These are phyloP conservation scores for Labrus mixtus DNA, from an alignment of 2,113 vertebrate genomes.

Conservation along the genomic window DNA sequence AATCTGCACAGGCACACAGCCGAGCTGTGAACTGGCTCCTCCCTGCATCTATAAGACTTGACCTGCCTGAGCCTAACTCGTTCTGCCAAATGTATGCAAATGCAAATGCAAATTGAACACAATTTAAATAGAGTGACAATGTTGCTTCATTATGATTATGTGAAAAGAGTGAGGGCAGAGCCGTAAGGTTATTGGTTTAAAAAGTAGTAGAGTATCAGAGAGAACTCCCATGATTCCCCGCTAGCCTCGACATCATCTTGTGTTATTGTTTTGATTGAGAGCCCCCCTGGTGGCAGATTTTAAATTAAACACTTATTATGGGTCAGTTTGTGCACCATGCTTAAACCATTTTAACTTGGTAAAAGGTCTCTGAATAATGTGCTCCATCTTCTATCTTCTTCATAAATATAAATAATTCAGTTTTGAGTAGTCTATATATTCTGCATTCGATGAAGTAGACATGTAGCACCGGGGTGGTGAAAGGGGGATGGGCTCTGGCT, in stretches of 20 bases:
- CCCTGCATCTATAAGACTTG: not conserved
- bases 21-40: conserved; percentile 25
- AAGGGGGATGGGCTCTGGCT: not conserved
- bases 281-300: too few species aligned
- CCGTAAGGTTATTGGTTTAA: not conserved
- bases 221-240: too few species aligned
- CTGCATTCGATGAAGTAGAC: not conserved
- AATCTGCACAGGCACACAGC: conserved; percentile 21
- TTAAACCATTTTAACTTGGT: not conserved
- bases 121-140: not conserved
- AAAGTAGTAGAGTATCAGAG: too few species aligned
- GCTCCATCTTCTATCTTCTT: not conserved
- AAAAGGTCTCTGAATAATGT: not conserved
- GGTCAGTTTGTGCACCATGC: not conserved
- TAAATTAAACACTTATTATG: too few species aligned
- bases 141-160: not conserved
- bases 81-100: conserved; percentile 9
- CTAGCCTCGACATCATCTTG: too few species aligned
- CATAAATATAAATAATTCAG: not conserved
- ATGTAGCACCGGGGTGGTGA: not conserved
- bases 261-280: too few species aligned
- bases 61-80: not conserved
- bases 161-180: not conserved
- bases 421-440: not conserved
- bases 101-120: not conserved